A percentile compares a stretch with the other conserved stretches of the same genome.
These are phyloP conservation scores for Ylistrum balloti DNA, from an alignment of 1,140 invertebrate genomes.

Conservation along the genomic window DNA sequence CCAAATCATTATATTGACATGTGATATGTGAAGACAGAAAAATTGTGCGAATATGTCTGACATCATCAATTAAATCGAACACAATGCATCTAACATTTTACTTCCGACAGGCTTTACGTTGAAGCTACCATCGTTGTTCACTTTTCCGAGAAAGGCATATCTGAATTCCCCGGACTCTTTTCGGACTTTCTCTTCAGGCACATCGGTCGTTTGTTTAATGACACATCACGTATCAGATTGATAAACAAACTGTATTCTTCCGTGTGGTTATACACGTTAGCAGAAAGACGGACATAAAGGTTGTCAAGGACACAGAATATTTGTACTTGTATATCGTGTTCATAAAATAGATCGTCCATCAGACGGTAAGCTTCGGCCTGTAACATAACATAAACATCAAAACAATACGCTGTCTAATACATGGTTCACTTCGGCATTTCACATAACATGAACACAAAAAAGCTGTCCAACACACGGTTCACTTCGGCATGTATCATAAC, in stretches of 20 bases:
- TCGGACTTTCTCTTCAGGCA: not conserved
- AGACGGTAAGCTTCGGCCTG: not conserved
- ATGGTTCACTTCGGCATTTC: too few relatives aligned
- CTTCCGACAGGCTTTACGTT: too few relatives aligned
- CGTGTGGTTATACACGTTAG: not conserved
- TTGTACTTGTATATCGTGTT: slow-evolving; percentile 7
- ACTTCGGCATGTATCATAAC: too few relatives aligned
- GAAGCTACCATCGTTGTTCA: not conserved
- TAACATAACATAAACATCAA: not conserved
- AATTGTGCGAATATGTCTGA: too few relatives aligned
- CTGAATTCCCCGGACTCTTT: not conserved
- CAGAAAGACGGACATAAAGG: not conserved
- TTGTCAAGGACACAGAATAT: not conserved
- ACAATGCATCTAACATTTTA: too few relatives aligned
- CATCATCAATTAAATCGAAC: too few relatives aligned
- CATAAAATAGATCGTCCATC: not conserved
- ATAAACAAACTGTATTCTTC: not conserved
- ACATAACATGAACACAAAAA: too few relatives aligned
- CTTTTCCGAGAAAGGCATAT: not conserved
- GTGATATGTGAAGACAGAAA: too few relatives aligned
- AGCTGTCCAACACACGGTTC: too few relatives aligned
- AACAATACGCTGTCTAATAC: too few relatives aligned
- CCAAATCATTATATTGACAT: too few relatives aligned
- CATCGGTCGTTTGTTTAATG: slow-evolving; percentile 10
- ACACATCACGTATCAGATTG: not conserved